Evolutionary conservation across 2,113 vertebrate species (phyloP).

Genomic region (Elanus axillaris): DNA sequence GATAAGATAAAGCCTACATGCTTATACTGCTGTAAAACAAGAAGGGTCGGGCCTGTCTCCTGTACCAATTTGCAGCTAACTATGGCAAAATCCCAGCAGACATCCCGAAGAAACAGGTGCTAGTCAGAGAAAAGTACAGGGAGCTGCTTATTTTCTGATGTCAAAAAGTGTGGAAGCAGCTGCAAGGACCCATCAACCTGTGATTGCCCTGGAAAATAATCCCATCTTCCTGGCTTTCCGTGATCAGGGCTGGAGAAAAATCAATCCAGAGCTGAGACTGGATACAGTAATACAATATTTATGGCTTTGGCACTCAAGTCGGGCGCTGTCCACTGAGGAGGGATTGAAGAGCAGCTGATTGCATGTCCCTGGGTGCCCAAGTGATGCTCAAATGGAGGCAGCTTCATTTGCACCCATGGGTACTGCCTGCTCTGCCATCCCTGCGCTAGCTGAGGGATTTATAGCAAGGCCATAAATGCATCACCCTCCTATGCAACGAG

Average conservation of each 20-base stretch:
- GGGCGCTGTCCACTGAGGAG: not conserved
- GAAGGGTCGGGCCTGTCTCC: not conserved
- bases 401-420: fast-evolving
- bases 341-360: not conserved
- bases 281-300: slow-evolving; percentile 50
- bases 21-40: not conserved
- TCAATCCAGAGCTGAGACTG: slow-evolving; percentile 53
- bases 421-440: fast-evolving
- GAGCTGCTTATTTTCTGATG: slow-evolving; percentile 28
- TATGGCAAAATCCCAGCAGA: not conserved
- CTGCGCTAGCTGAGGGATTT: not conserved
- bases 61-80: slow-evolving; percentile 32
- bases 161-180: slow-evolving; percentile 43
- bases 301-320: not conserved
- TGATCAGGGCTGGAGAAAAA: slow-evolving; percentile 40
- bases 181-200: slow-evolving; percentile 50
- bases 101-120: not conserved
- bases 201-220: slow-evolving; percentile 67
- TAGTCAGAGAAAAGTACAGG: not conserved
- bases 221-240: not conserved
- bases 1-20: slow-evolving; percentile 40
- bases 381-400: not conserved
- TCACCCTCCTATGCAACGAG: fast-evolving
- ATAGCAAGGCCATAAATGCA: not conserved
- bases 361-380: not conserved